Percentiles rank a stretch among this genome's conserved stretches.
These are phyloP conservation scores for Hyla sarda DNA, from an alignment of 2,113 vertebrate genomes.

Conservation along the genomic window DNA sequence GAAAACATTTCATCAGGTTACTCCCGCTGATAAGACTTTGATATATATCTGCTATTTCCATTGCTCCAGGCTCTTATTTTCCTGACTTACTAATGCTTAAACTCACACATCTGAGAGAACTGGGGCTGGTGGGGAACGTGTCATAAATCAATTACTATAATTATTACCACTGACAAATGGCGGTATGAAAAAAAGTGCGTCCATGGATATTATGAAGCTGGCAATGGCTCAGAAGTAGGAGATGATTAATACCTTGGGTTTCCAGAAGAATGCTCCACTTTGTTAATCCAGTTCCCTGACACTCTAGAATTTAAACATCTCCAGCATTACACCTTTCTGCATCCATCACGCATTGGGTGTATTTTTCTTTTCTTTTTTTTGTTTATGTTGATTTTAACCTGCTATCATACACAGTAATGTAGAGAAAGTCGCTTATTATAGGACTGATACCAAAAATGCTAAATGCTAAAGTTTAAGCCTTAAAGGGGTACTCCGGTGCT, in stretches of 20 bases:
- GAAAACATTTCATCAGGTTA: slow-evolving; percentile 45
- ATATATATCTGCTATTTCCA: slow-evolving; percentile 45
- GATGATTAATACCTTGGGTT: slow-evolving; percentile 54
- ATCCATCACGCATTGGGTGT: background rate
- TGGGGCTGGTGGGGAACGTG: slow-evolving; percentile 36
- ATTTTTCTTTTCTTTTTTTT: background rate
- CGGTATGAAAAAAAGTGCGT: slow-evolving; percentile 63
- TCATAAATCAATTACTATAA: slow-evolving; percentile 57
- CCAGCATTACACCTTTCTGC: slow-evolving; percentile 23
- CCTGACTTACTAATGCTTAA: slow-evolving; percentile 40
- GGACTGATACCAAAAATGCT: background rate
- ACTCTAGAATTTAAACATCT: slow-evolving; percentile 50
- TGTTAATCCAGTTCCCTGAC: slow-evolving; percentile 46
- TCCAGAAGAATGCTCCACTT: slow-evolving; percentile 40
- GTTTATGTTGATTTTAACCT: background rate
- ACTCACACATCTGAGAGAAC: slow-evolving; percentile 38
- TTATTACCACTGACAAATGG: slow-evolving; percentile 55
- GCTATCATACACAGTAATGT: background rate
- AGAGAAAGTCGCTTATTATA: background rate
- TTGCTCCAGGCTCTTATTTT: slow-evolving; percentile 36
- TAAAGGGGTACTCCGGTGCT: too few species aligned
- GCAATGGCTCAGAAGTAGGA: slow-evolving; percentile 41
- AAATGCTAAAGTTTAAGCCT: background rate
- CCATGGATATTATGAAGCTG: slow-evolving; percentile 53
- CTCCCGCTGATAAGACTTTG: slow-evolving; percentile 46